Evolutionary conservation across 2,888 invertebrate species (phyloP).

Genomic region (Drosophila ustulata): DNA sequence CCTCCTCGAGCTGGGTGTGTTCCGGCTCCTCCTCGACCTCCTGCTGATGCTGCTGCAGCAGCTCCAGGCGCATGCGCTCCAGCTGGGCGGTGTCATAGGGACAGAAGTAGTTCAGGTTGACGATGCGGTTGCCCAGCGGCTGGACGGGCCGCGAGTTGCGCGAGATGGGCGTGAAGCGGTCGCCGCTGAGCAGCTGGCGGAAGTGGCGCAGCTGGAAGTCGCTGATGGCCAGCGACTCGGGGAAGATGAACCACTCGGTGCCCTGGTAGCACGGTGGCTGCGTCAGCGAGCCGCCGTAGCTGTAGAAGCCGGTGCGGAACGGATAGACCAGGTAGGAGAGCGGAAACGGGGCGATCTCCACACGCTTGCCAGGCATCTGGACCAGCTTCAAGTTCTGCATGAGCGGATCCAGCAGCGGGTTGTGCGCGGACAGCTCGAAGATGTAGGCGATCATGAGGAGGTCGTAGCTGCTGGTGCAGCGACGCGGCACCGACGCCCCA

Average conservation of each 20-base stretch:
- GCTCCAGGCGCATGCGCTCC: conserved; percentile 44
- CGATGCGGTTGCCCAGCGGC: conserved; percentile 71
- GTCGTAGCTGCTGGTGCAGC: conserved; percentile 82
- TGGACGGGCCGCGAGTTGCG: conserved; percentile 84
- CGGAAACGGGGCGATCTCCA: conserved; percentile 86
- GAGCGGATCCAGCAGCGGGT: conserved; percentile 87
- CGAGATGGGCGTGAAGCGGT: conserved; percentile 77
- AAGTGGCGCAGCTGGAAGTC: conserved; percentile 85
- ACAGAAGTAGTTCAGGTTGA: conserved; percentile 80
- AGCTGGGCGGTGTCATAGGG: conserved; percentile 68
- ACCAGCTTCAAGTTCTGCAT: conserved; percentile 86
- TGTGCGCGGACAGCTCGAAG: conserved; percentile 86
- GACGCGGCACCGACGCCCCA: conserved; percentile 57
- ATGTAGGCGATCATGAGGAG: conserved; percentile 86
- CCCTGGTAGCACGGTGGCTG: conserved; percentile 88
- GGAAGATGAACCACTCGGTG: conserved; percentile 87
- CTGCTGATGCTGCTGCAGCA: conserved; percentile 45
- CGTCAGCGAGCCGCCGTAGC: conserved; percentile 87
- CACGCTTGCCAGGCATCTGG: conserved; percentile 83
- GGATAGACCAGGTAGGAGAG: conserved; percentile 86
- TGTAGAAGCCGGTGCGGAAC: conserved; percentile 86
- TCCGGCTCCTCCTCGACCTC: conserved; percentile 23
- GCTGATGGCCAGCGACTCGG: conserved; percentile 87
- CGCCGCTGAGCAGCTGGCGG: conserved; percentile 77
- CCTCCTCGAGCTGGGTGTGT: conserved; percentile 14